phyloP scores from a whole-genome alignment of 2,888 invertebrate genomes.

The Cephalotes varians region DNA sequence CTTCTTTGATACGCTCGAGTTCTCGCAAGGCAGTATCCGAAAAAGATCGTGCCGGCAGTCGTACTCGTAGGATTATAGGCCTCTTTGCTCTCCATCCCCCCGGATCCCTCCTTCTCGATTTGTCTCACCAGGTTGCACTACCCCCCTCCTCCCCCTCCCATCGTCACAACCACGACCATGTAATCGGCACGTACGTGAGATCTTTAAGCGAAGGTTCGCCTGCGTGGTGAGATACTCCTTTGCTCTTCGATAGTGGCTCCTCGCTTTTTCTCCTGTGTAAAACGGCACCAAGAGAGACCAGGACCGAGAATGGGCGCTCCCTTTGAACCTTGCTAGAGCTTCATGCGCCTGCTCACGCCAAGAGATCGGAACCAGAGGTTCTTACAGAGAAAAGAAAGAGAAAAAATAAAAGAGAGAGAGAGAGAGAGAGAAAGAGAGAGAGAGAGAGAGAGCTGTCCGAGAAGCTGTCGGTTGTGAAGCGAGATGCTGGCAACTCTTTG shows the following conservation, averaged over 20 bases:
- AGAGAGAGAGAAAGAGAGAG: background rate
- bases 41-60: slow-evolving; percentile 81
- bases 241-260: slow-evolving; percentile 11
- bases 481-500: slow-evolving; percentile 27
- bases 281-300: slow-evolving; percentile 43
- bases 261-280: slow-evolving; percentile 33
- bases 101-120: slow-evolving; percentile 61
- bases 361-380: slow-evolving; percentile 48
- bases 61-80: slow-evolving; percentile 81
- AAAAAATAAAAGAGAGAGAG: background rate
- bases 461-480: slow-evolving; percentile 8
- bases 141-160: slow-evolving; percentile 9
- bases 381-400: slow-evolving; percentile 29
- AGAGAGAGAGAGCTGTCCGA: background rate
- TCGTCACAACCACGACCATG: slow-evolving; percentile 16
- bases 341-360: slow-evolving; percentile 8
- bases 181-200: slow-evolving; percentile 52
- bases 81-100: slow-evolving; percentile 72
- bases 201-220: slow-evolving; percentile 51
- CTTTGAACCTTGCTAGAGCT: slow-evolving; percentile 59
- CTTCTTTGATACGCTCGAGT: slow-evolving; percentile 32
- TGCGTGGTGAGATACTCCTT: slow-evolving; percentile 33
- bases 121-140: slow-evolving; percentile 50
- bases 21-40: slow-evolving; percentile 68
- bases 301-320: slow-evolving; percentile 47